A percentile compares a stretch with the other conserved stretches of the same genome.
Evolutionary conservation across 2,797 vertebrate species (phyloP).

Genomic region (Vireo griseus): DNA sequence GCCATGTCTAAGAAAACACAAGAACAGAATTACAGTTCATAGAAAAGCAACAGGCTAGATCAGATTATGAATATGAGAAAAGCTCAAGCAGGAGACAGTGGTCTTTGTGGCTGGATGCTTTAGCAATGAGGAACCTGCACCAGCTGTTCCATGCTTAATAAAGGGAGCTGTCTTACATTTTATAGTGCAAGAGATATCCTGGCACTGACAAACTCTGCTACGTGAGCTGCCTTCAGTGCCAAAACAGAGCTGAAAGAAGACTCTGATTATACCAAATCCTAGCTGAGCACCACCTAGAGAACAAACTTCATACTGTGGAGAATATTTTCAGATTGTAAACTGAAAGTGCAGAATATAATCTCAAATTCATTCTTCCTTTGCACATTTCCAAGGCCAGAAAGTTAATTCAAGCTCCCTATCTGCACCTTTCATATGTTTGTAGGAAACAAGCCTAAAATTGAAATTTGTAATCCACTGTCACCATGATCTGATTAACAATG

Average conservation of each 20-base stretch:
- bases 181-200: neutral
- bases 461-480: neutral
- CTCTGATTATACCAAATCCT: neutral
- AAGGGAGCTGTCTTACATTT: slow-evolving; percentile 6
- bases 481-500: neutral
- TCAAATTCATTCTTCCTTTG: neutral
- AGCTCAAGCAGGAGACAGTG: neutral
- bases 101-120: neutral
- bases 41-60: neutral
- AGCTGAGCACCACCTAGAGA: neutral
- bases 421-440: rapidly evolving
- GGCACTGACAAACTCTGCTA: neutral
- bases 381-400: neutral
- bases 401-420: neutral
- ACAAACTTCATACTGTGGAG: neutral
- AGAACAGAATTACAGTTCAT: neutral
- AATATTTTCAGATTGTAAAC: neutral
- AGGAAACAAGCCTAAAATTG: neutral
- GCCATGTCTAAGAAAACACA: neutral
- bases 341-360: neutral
- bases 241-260: neutral
- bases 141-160: slow-evolving; percentile 12
- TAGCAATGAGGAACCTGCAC: slow-evolving; percentile 21
- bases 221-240: neutral
- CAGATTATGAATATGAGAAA: neutral